Conservation (phyloP, 2,113 vertebrate species). For the Euleptes europaea region DNA sequence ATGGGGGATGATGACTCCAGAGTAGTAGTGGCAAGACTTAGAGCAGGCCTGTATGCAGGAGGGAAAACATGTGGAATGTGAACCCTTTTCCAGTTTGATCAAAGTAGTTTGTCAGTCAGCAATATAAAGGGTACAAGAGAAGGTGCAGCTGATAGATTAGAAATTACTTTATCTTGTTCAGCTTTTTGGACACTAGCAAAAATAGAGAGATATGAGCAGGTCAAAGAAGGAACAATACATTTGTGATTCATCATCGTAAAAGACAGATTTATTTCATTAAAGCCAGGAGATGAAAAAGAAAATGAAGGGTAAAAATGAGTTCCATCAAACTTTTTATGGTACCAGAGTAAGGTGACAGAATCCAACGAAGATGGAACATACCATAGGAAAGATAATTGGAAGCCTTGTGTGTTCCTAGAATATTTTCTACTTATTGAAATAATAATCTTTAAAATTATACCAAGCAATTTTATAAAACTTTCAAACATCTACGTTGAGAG, state of each 20-base stretch:
- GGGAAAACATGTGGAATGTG: neutral
- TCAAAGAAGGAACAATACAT: neutral
- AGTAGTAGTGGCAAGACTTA: neutral
- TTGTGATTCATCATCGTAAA: neutral
- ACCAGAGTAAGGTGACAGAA: neutral
- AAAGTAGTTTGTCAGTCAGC: neutral
- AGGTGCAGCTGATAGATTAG: neutral
- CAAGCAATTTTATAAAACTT: neutral
- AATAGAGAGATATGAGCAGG: neutral
- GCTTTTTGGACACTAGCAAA: neutral
- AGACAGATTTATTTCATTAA: neutral
- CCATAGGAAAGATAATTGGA: neutral
- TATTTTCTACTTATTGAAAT: neutral
- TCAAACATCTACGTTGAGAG: neutral
- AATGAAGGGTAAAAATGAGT: neutral
- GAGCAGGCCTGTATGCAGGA: neutral
- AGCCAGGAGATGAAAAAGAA: neutral
- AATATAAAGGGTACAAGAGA: neutral
- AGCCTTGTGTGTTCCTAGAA: neutral
- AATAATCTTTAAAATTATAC: neutral
- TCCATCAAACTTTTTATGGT: neutral
- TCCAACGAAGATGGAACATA: neutral
- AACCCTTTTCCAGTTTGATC: neutral
- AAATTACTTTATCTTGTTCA: neutral
- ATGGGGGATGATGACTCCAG: neutral